Percentiles rank a stretch among this genome's conserved stretches.
These are phyloP conservation scores for Mycetomoellerius zeteki DNA, from an alignment of 1,140 invertebrate genomes.

Conservation along the genomic window DNA sequence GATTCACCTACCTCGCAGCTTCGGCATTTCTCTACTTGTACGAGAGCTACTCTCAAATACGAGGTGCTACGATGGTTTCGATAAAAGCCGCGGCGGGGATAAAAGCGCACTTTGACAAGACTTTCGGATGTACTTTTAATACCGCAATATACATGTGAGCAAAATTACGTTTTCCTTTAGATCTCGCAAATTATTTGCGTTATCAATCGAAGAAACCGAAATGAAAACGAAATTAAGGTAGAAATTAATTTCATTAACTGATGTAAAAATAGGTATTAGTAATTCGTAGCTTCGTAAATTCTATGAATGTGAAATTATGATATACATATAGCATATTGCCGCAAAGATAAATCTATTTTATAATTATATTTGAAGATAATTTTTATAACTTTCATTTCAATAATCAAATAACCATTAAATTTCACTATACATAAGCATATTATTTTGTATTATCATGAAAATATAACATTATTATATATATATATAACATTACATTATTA, in stretches of 20 bases:
- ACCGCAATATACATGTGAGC: not conserved
- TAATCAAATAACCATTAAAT: not conserved
- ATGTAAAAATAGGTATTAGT: not conserved
- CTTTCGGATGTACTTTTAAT: not conserved
- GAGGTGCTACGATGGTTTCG: not conserved
- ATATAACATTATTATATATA: too few relatives aligned
- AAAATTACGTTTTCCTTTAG: not conserved
- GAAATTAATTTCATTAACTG: not conserved
- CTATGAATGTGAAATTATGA: not conserved
- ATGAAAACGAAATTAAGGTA: not conserved
- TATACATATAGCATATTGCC: not conserved
- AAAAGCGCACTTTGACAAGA: slow-evolving; percentile 6
- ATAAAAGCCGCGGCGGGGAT: slow-evolving; percentile 12
- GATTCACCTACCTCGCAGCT: not conserved
- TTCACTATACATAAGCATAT: not conserved
- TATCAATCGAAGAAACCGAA: not conserved
- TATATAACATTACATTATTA: too few relatives aligned
- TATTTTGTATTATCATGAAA: not conserved
- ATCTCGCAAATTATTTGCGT: not conserved
- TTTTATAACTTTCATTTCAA: not conserved
- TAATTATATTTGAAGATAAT: not conserved
- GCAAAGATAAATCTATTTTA: not conserved
- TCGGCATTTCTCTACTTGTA: slow-evolving; percentile 1
- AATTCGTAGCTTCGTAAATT: not conserved
- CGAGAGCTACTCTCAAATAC: not conserved